These are phyloP conservation scores for Fregetta grallaria DNA, from an alignment of 2,113 vertebrate species.

Conservation along the genomic window DNA sequence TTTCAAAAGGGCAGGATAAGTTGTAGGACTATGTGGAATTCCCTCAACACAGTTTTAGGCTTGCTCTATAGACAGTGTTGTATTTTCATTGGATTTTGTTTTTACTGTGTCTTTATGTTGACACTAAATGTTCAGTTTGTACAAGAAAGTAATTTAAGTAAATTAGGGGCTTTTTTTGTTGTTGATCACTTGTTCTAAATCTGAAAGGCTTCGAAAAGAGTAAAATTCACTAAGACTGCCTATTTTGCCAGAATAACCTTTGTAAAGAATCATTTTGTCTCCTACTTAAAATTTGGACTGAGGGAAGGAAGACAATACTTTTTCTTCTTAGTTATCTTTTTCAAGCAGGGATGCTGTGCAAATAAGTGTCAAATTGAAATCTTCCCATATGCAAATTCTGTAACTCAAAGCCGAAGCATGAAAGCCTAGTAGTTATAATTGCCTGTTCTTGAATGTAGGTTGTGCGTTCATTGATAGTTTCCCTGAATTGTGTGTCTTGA, in stretches of 20 bases:
- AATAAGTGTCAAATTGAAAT: neutral
- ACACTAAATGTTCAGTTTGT: neutral
- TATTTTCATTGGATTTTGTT: neutral
- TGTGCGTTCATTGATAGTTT: neutral
- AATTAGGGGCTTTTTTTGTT: neutral
- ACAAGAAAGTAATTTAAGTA: neutral
- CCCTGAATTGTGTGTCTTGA: neutral
- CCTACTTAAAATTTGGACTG: neutral
- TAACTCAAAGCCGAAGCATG: neutral
- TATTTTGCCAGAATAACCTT: neutral
- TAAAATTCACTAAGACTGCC: neutral
- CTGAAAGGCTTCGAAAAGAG: neutral
- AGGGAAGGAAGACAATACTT: neutral
- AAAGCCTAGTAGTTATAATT: neutral
- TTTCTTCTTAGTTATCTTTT: slow-evolving; percentile 33
- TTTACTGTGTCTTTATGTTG: neutral
- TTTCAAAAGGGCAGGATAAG: neutral
- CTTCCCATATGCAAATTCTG: slow-evolving; percentile 1
- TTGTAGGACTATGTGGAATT: neutral
- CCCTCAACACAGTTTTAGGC: neutral
- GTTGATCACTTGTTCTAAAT: neutral
- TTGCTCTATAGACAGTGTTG: neutral
- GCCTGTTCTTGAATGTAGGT: neutral
- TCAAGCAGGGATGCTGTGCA: neutral
- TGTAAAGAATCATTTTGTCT: neutral